These are phyloP conservation scores for Lycophotia porphyrea DNA, from an alignment of 2,888 invertebrate genomes.

Conservation along the genomic window DNA sequence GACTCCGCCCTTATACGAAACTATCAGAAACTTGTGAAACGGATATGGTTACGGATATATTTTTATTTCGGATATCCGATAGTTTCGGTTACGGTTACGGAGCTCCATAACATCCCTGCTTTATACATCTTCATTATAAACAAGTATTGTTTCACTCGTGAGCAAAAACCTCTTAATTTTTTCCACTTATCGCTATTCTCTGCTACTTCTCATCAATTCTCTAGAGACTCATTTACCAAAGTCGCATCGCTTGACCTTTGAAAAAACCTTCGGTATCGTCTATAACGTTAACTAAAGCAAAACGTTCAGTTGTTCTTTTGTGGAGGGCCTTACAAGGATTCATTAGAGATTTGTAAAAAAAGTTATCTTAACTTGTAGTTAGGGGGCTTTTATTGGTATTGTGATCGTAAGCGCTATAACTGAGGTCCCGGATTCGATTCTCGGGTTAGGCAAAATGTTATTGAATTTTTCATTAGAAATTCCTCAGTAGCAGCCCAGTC, in stretches of 20 bases:
- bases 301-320: slow-evolving; percentile 9
- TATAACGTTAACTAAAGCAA: slow-evolving; percentile 18
- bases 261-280: slow-evolving; percentile 23
- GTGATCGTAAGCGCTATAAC: neutral
- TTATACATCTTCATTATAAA: neutral
- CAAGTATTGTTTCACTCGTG: neutral
- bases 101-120: too few species aligned
- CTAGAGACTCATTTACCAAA: slow-evolving; percentile 26
- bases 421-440: neutral
- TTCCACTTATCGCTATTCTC: slow-evolving; percentile 20
- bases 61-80: too few species aligned
- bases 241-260: slow-evolving; percentile 7
- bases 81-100: too few species aligned
- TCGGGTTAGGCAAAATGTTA: neutral
- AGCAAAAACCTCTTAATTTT: slow-evolving; percentile 28
- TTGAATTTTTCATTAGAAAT: neutral
- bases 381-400: neutral
- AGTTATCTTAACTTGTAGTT: slow-evolving; percentile 50
- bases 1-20: too few species aligned
- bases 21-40: too few species aligned
- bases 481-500: neutral
- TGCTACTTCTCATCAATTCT: slow-evolving; percentile 12
- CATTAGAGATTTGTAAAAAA: slow-evolving; percentile 52
- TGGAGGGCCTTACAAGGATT: slow-evolving; percentile 21
- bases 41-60: too few species aligned